Conservation (phyloP, 2,113 vertebrate species). For the Serinus canaria region DNA sequence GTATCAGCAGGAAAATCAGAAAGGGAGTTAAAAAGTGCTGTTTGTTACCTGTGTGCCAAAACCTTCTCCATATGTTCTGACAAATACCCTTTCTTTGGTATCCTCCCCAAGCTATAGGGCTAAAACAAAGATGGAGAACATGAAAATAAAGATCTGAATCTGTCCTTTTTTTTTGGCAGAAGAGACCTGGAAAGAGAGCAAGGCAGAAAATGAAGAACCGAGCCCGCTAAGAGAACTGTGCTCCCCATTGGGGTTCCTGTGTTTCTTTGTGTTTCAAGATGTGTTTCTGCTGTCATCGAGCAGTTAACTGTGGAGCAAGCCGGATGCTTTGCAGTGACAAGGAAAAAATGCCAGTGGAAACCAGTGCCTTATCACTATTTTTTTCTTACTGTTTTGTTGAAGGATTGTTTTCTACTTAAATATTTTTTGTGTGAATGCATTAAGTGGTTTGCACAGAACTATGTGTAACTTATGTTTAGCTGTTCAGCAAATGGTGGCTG, state of each 20-base stretch:
- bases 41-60: background rate
- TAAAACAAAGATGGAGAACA: background rate
- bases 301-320: background rate
- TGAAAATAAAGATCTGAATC: background rate
- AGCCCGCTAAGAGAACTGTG: slow-evolving; percentile 49
- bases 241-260: background rate
- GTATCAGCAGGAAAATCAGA: background rate
- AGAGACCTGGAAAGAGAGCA: slow-evolving; percentile 89
- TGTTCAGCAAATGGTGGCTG: background rate
- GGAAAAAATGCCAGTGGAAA: background rate
- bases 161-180: slow-evolving; percentile 70
- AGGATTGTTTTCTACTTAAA: slow-evolving; percentile 4
- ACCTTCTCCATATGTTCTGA: background rate
- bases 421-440: background rate
- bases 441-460: slow-evolving; percentile 35
- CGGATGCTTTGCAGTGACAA: background rate
- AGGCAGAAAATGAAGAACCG: slow-evolving; percentile 89
- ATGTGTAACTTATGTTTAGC: background rate
- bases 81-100: background rate
- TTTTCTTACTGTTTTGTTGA: background rate
- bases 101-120: background rate
- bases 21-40: background rate
- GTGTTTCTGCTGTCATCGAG: background rate
- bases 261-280: background rate
- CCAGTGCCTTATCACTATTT: background rate